Evolutionary conservation across 1,140 invertebrate genomes (phyloP).

Genomic region (Hyles euphorbiae): DNA sequence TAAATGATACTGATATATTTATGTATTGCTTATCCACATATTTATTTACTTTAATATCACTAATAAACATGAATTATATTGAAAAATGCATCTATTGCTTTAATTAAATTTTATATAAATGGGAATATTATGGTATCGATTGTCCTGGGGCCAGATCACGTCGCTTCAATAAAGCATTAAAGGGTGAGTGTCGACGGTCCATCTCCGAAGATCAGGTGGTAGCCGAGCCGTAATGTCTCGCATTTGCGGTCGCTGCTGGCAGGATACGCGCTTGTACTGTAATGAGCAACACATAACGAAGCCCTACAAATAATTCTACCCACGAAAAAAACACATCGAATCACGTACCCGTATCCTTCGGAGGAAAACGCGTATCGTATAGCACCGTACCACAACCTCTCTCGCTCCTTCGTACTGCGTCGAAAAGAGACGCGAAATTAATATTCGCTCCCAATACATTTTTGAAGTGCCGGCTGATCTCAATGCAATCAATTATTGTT

Average conservation of each 20-base stretch:
- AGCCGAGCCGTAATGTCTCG: conserved; percentile 46
- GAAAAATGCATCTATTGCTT: too few relatives aligned
- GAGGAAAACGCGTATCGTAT: conserved; percentile 71
- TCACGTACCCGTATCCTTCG: conserved; percentile 69
- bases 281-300: conserved; percentile 73
- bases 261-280: conserved; percentile 70
- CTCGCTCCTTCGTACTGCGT: conserved; percentile 29
- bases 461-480: conserved; percentile 54
- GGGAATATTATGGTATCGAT: too few relatives aligned
- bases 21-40: too few relatives aligned
- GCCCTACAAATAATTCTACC: conserved; percentile 73
- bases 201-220: conserved; percentile 32
- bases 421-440: conserved; percentile 36
- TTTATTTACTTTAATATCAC: too few relatives aligned
- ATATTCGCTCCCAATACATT: conserved; percentile 51
- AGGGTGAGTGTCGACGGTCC: conserved; percentile 22
- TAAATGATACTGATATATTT: too few relatives aligned
- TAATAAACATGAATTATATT: too few relatives aligned
- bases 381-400: conserved; percentile 44
- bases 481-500: conserved; percentile 69
- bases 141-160: conserved; percentile 27
- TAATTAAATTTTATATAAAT: too few relatives aligned
- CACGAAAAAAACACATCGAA: conserved; percentile 70
- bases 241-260: conserved; percentile 65
- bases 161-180: conserved; percentile 51